Base-by-base conservation (phyloP, 2,797 vertebrate genomes). In the Lacerta agilis region DNA sequence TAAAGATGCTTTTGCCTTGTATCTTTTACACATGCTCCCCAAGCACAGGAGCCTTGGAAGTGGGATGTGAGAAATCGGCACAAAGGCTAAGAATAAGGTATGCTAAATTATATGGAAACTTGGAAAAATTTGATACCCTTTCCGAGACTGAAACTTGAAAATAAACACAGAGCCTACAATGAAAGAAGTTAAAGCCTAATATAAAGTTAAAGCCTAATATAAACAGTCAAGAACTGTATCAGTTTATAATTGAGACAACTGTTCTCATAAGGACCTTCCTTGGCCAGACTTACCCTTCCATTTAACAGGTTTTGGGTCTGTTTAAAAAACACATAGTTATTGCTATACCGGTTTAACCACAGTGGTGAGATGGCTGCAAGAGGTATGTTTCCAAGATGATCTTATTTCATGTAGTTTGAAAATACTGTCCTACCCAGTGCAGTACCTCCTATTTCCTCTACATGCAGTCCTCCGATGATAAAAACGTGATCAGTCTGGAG, bases 71-170 rank as follows among this genome's bases (percentile, higher is more conserved):
- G 29, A 78, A 86, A 78, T n/a, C 29, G 45, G 73, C 18, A 5
- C 66, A 41, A 41, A 85, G 27, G 25, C 18, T 0, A 25, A 36
- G 5, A 13, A 55, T 7, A 55, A 20, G 69, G 7, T 66, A 33
- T 33, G 7, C 13, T 66, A 9, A 83, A 79, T 66, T 90, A 75
- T 69, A 90, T 81, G 66, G 76, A 78, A 90, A 83, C 33, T 79
- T 79, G 45, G 77, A 66, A 79, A 41, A 15, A 58, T 88, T 58
- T 76, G 2, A 41, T 86, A 87, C 43, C 2, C 8, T 86, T 3
- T 85, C 41, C 66, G 49, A 69, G 77, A 11, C n/a, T 87, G 87
- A 45, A 55, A 9, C 88, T 89, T 90, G 49, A 76, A 2, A 36
- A 11, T 78, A 90, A 82, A 88, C 17, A 75, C 0, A 36, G 71